These are phyloP conservation scores for Malurus cyaneus DNA, from an alignment of 2,113 vertebrate species.

Conservation along the genomic window DNA sequence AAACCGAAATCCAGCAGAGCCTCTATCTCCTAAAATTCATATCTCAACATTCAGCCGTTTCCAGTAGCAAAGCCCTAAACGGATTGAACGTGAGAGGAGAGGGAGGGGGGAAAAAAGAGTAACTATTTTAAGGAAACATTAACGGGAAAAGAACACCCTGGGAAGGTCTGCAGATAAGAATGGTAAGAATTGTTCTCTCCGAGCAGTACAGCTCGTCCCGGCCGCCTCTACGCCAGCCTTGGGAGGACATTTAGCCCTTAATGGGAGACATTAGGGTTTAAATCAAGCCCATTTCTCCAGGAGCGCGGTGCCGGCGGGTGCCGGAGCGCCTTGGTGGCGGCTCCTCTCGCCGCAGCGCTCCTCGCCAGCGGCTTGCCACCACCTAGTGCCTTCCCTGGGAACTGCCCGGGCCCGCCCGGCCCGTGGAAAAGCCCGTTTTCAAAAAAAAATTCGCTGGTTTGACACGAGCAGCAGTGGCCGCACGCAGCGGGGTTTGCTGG, in stretches of 20 bases:
- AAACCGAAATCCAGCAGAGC: background rate
- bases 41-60: background rate
- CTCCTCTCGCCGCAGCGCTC: background rate
- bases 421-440: background rate
- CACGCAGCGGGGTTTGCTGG: background rate
- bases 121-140: background rate
- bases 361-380: constrained; percentile 56
- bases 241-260: background rate
- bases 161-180: constrained; percentile 43
- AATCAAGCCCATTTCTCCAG: background rate
- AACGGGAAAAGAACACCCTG: constrained; percentile 14
- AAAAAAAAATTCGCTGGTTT: accelerated
- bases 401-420: background rate
- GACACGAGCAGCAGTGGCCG: background rate
- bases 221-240: background rate
- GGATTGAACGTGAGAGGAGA: background rate
- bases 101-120: background rate
- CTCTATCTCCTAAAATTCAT: background rate
- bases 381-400: constrained; percentile 23
- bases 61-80: background rate
- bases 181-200: background rate
- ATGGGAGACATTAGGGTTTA: background rate
- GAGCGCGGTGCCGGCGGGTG: background rate
- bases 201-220: background rate
- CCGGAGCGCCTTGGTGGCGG: background rate